These are phyloP conservation scores for Drosophila tripunctata DNA, from an alignment of 2,888 invertebrate species.

Conservation along the genomic window DNA sequence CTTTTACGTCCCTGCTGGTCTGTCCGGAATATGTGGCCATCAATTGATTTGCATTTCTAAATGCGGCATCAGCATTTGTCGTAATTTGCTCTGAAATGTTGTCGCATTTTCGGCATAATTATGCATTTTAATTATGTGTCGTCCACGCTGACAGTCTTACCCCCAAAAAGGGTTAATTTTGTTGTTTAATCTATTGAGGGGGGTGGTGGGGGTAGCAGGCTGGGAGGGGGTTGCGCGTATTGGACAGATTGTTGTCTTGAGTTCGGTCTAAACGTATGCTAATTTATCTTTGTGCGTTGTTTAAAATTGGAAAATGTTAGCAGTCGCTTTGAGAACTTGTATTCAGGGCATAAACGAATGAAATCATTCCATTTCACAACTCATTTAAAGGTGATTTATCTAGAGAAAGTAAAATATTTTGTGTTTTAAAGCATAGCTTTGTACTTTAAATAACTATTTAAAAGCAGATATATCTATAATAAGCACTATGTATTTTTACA, in stretches of 20 bases:
- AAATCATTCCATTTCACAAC: slow-evolving; percentile 25
- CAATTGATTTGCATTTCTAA: slow-evolving; percentile 81
- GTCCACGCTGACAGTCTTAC: slow-evolving; percentile 10
- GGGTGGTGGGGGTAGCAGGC: not conserved
- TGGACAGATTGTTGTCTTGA: slow-evolving; percentile 51
- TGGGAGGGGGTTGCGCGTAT: slow-evolving; percentile 12
- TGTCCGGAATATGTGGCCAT: slow-evolving; percentile 43
- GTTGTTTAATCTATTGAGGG: slow-evolving; percentile 21
- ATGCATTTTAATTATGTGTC: slow-evolving; percentile 83
- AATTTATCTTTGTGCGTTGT: slow-evolving; percentile 72
- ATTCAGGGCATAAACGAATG: slow-evolving; percentile 8
- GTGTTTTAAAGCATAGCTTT: too few species aligned
- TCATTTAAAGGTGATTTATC: slow-evolving; percentile 6
- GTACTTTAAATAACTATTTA: too few species aligned
- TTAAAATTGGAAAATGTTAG: slow-evolving; percentile 50
- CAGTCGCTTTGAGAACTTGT: not conserved
- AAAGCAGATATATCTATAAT: too few species aligned
- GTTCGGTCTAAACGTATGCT: slow-evolving; percentile 74
- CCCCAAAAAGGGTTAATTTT: slow-evolving; percentile 71
- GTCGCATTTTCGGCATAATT: slow-evolving; percentile 82
- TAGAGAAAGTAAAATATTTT: not conserved
- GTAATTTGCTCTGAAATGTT: slow-evolving; percentile 75
- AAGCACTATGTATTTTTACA: too few species aligned
- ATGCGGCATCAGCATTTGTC: slow-evolving; percentile 75
- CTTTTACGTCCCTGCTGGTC: too few species aligned